Conservation (phyloP, 2,888 invertebrate genomes). For the Parascotia fuliginaria region DNA sequence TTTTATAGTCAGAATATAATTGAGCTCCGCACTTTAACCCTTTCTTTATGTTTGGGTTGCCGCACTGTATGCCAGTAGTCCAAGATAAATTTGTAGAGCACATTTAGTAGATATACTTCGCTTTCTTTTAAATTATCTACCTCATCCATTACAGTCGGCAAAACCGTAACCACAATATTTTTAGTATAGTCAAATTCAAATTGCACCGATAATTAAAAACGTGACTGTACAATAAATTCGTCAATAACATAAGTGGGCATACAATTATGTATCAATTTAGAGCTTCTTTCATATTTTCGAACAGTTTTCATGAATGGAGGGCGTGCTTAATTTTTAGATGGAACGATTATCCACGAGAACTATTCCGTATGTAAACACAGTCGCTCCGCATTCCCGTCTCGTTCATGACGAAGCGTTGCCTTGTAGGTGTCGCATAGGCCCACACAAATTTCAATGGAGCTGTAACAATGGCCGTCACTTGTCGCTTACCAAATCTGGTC, state of each 20-base stretch:
- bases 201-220: slow-evolving; percentile 43
- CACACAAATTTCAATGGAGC: slow-evolving; percentile 79
- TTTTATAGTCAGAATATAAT: too few species aligned
- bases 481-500: slow-evolving; percentile 81
- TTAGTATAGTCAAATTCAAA: neutral
- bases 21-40: too few species aligned
- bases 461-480: slow-evolving; percentile 78
- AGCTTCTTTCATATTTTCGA: slow-evolving; percentile 32
- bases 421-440: slow-evolving; percentile 74
- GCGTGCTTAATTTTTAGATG: slow-evolving; percentile 71
- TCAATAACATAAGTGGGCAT: slow-evolving; percentile 7
- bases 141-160: too few species aligned
- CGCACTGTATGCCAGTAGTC: too few species aligned
- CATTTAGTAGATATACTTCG: too few species aligned
- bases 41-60: too few species aligned
- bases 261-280: slow-evolving; percentile 23
- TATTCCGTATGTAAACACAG: slow-evolving; percentile 78
- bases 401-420: slow-evolving; percentile 43
- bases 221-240: slow-evolving; percentile 43
- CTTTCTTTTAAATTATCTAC: too few species aligned
- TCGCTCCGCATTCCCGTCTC: slow-evolving; percentile 55
- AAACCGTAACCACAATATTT: too few species aligned
- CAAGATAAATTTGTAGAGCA: too few species aligned
- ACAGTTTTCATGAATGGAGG: slow-evolving; percentile 63
- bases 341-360: slow-evolving; percentile 71